Conservation (phyloP, 2,113 vertebrate species). For the Cacatua alba region DNA sequence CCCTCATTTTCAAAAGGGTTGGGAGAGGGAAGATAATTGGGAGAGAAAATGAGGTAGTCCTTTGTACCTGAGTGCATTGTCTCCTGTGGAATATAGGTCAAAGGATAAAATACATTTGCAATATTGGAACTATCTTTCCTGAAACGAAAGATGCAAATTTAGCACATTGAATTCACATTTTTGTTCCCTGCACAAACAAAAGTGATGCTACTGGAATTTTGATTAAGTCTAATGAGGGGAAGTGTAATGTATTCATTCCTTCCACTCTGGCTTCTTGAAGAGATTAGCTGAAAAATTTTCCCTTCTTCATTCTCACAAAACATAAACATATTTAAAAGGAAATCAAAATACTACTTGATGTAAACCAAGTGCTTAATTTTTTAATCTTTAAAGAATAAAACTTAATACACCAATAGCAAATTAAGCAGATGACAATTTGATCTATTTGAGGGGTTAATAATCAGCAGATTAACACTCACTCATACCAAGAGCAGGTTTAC, state of each 20-base stretch:
- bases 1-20: neutral
- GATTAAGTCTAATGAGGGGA: slow-evolving; percentile 26
- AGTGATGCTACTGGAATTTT: slow-evolving; percentile 11
- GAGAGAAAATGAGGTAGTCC: neutral
- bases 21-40: neutral
- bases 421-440: neutral
- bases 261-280: slow-evolving; percentile 11
- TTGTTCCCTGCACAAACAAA: slow-evolving; percentile 32
- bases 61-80: neutral
- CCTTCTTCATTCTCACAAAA: slow-evolving; percentile 3
- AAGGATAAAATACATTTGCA: neutral
- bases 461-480: neutral
- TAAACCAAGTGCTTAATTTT: neutral
- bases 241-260: slow-evolving; percentile 31
- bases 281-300: slow-evolving; percentile 26
- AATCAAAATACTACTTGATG: neutral
- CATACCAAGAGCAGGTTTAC: neutral
- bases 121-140: neutral
- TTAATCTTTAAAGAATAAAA: slow-evolving; percentile 9
- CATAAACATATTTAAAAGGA: slow-evolving; percentile 35
- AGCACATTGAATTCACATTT: neutral
- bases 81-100: neutral
- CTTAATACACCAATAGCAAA: neutral
- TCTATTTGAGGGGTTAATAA: neutral
- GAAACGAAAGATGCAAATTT: neutral